Evolutionary conservation across 2,888 invertebrate species (phyloP), one percentile per base, ranked within the genome.

Genomic region (Nyleta sp.): DNA sequence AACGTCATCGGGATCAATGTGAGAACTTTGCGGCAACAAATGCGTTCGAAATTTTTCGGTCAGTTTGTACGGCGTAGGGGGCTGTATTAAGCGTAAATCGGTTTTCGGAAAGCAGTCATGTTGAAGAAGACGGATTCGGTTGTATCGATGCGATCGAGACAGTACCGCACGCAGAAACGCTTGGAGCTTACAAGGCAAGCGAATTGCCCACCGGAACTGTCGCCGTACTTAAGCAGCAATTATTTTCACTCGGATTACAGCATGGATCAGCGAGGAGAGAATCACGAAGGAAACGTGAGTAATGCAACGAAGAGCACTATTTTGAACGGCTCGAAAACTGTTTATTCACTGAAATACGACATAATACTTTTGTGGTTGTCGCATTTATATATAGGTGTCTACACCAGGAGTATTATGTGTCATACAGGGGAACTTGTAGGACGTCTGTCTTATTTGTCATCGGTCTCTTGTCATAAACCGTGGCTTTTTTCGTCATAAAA

Each of bases 121-220:
- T 68, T 87, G 77, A 87, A 87, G 42, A 83, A 87, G 64, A 86
- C 86, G 46, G 83, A 87, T 15, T 82, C 85, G 78, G 52, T 86
- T 24, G 88, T 88, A 17, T 74, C n/a, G n/a, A n/a, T 87, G 31
- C 84, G 88, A 10, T 87, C 88, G 60, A 82, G 88, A 18, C 87
- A 85, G 18, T 87, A 87, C 13, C 83, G 88, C 40, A 88, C 87
- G 0, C 86, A 88, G 70, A 83, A 88, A n/a, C n/a, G n/a, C n/a
- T n/a, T n/a, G n/a, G n/a, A n/a, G n/a, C n/a, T n/a, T n/a, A n/a
- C n/a, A n/a, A n/a, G n/a, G n/a, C n/a, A n/a, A n/a, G n/a, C n/a
- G n/a, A n/a, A n/a, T n/a, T n/a, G n/a, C n/a, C n/a, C n/a, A n/a
- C n/a, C n/a, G n/a, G n/a, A n/a, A n/a, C n/a, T n/a, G 28, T 28